Percentiles rank a stretch among this genome's conserved stretches.
Evolutionary conservation across 2,888 invertebrate species (phyloP).

Genomic region (Oligia latruncula): DNA sequence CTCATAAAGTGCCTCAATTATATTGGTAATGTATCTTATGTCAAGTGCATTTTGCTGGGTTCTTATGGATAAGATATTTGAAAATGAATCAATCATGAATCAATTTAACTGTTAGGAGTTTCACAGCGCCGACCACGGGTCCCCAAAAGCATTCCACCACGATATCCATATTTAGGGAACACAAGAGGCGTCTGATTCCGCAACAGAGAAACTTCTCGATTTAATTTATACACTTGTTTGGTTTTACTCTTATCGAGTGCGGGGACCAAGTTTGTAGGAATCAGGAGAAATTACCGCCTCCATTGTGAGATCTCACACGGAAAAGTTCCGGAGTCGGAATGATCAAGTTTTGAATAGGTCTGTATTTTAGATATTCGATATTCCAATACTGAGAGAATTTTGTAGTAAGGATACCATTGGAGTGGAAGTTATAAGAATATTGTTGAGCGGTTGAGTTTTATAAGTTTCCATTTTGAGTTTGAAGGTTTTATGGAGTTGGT

Average conservation of each 20-base stretch:
- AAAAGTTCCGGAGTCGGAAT: conserved; percentile 70
- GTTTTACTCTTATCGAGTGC: conserved; percentile 81
- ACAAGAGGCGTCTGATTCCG: conserved; percentile 85
- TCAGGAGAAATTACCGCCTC: conserved; percentile 68
- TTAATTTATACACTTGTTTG: conserved; percentile 88
- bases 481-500: not conserved
- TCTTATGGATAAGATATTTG: not conserved
- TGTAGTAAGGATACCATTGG: conserved; percentile 40
- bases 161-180: conserved; percentile 78
- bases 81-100: not conserved
- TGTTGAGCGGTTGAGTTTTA: conserved; percentile 25
- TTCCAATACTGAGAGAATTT: conserved; percentile 61
- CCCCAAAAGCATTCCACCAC: conserved; percentile 72
- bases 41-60: not conserved
- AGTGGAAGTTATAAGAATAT: conserved; percentile 34
- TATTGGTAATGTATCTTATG: too few relatives aligned
- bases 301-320: conserved; percentile 69
- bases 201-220: conserved; percentile 84
- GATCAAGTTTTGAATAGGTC: conserved; percentile 71
- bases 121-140: conserved; percentile 23
- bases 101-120: conserved; percentile 2
- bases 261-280: conserved; percentile 63
- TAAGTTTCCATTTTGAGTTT: conserved; percentile 14
- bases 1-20: not conserved
- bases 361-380: conserved; percentile 68